Conservation (phyloP, 2,888 invertebrate genomes). For the Xanthorhoe designata region DNA sequence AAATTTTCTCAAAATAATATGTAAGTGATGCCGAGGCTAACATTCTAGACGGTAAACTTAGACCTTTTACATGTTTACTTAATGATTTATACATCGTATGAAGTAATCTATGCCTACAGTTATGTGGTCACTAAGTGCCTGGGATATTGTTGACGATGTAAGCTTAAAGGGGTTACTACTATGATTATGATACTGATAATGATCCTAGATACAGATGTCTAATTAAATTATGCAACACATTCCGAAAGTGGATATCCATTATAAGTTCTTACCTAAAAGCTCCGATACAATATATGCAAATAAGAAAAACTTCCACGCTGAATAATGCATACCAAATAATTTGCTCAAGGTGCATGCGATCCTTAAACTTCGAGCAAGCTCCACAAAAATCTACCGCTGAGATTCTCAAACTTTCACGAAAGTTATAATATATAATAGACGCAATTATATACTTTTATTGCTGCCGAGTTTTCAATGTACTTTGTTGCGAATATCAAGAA, state of each 20-base stretch:
- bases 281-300: conserved; percentile 25
- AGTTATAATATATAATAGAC: conserved; percentile 65
- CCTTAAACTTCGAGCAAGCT: conserved; percentile 37
- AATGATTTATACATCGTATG: no score
- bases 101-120: no score
- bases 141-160: no score
- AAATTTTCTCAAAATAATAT: no score
- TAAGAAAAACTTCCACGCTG: conserved; percentile 26
- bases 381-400: conserved; percentile 45
- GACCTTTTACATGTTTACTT: no score
- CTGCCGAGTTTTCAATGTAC: conserved; percentile 36
- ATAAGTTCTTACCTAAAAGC: not conserved
- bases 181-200: not conserved
- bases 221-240: no score
- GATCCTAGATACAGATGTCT: not conserved
- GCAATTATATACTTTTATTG: conserved; percentile 52
- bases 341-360: conserved; percentile 34
- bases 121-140: no score
- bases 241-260: not conserved
- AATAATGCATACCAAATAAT: conserved; percentile 35
- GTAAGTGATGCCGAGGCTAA: no score
- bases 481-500: conserved; percentile 42
- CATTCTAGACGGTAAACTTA: no score
- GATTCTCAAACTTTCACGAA: conserved; percentile 40
- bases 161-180: no score